phyloP scores from a whole-genome alignment of 2,797 vertebrate species.

The Nyctalus aviator region DNA sequence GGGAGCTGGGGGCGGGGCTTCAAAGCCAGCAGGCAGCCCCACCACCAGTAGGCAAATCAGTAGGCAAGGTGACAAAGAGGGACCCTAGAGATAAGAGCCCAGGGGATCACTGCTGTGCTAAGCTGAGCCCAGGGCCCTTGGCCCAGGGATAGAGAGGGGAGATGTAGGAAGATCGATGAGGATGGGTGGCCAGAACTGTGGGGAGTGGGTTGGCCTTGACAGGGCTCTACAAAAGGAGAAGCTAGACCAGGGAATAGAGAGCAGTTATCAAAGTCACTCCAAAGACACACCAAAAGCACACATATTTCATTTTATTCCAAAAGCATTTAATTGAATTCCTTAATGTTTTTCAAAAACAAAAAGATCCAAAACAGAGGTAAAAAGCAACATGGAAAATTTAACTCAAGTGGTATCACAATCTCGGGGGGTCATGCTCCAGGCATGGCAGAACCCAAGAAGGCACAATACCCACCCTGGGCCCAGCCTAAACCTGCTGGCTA shows the following conservation, averaged over 20 bases:
- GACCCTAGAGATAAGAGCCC: not conserved
- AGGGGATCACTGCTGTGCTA: not conserved
- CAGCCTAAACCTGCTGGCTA: slow-evolving; percentile 70
- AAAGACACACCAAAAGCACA: slow-evolving; percentile 69
- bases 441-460: slow-evolving; percentile 77
- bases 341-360: slow-evolving; percentile 86
- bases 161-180: not conserved
- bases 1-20: slow-evolving; percentile 41
- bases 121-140: not conserved
- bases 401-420: slow-evolving; percentile 77
- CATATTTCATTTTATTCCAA: slow-evolving; percentile 85
- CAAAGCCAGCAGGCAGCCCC: not conserved
- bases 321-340: slow-evolving; percentile 88
- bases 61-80: not conserved
- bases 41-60: not conserved
- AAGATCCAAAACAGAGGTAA: slow-evolving; percentile 86
- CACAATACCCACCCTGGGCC: slow-evolving; percentile 71
- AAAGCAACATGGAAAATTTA: slow-evolving; percentile 87
- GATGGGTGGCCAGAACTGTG: not conserved
- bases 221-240: not conserved
- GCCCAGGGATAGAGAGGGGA: not conserved
- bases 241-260: not conserved
- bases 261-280: slow-evolving; percentile 17
- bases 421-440: slow-evolving; percentile 77
- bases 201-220: not conserved